phyloP scores from a whole-genome alignment of 1,140 invertebrate species.

The Nasonia vitripennis region DNA sequence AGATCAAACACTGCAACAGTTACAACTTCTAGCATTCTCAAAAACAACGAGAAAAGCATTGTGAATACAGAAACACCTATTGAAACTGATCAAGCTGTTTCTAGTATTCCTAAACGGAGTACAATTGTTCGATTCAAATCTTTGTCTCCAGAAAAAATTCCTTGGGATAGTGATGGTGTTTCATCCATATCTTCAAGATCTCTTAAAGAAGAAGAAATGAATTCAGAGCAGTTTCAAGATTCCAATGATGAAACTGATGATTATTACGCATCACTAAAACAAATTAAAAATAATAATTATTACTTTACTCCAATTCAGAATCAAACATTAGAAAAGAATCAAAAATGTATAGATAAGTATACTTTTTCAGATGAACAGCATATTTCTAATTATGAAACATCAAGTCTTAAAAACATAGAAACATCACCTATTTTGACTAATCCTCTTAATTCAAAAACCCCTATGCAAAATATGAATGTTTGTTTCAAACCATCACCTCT shows the following conservation, averaged over 20 bases:
- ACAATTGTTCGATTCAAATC: not conserved
- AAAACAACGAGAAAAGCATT: not conserved
- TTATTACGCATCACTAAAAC: not conserved
- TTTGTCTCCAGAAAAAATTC: not conserved
- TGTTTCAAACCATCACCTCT: constrained; percentile 43
- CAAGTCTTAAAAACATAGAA: too few relatives aligned
- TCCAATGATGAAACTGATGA: not conserved
- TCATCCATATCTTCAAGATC: not conserved
- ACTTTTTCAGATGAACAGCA: not conserved
- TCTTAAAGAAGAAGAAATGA: not conserved
- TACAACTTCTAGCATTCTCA: not conserved
- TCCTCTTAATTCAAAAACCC: constrained; percentile 4
- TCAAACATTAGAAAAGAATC: not conserved
- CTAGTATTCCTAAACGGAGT: not conserved
- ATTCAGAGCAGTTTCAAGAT: not conserved
- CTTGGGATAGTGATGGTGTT: not conserved
- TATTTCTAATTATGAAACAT: not conserved
- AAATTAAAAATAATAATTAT: not conserved
- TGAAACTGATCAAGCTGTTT: not conserved
- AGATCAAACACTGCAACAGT: not conserved
- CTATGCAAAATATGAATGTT: constrained; percentile 15
- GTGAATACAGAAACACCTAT: not conserved
- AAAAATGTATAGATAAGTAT: not conserved
- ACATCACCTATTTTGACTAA: too few relatives aligned
- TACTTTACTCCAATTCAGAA: not conserved